Percentiles rank a stretch among this genome's conserved stretches.
Conservation (phyloP, 2,797 vertebrate species). For the Ctenochaetus hawaiiensis region DNA sequence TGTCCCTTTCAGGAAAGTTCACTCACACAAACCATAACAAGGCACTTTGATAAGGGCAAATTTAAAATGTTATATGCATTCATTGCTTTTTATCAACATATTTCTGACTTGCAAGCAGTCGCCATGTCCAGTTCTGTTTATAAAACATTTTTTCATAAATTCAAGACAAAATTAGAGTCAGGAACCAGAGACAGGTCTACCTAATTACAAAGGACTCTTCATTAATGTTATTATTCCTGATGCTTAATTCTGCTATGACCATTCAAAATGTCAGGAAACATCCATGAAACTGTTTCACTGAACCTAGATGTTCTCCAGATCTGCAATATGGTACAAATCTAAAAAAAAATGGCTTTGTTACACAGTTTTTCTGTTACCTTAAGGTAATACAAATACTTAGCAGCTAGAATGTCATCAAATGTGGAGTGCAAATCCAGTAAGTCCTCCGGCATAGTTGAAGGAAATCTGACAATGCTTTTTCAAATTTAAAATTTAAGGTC, state of each 20-base stretch:
- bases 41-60: not conserved
- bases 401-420: not conserved
- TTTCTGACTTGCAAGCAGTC: no score
- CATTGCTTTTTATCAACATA: no score
- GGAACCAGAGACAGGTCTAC: no score
- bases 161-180: no score
- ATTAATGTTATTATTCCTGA: not conserved
- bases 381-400: not conserved
- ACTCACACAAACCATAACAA: not conserved
- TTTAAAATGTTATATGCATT: not conserved
- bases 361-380: not conserved
- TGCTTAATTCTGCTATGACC: not conserved
- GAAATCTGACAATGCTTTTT: not conserved
- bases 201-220: not conserved
- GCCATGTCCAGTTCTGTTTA: no score
- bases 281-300: not conserved
- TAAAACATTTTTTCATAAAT: no score
- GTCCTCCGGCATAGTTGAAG: no score
- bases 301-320: not conserved
- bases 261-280: not conserved
- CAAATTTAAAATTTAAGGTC: not conserved
- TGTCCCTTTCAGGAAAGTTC: not conserved
- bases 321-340: not conserved
- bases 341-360: not conserved
- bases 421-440: not conserved